These are phyloP conservation scores for Macropodus opercularis DNA, from an alignment of 2,797 vertebrate species.

Conservation along the genomic window DNA sequence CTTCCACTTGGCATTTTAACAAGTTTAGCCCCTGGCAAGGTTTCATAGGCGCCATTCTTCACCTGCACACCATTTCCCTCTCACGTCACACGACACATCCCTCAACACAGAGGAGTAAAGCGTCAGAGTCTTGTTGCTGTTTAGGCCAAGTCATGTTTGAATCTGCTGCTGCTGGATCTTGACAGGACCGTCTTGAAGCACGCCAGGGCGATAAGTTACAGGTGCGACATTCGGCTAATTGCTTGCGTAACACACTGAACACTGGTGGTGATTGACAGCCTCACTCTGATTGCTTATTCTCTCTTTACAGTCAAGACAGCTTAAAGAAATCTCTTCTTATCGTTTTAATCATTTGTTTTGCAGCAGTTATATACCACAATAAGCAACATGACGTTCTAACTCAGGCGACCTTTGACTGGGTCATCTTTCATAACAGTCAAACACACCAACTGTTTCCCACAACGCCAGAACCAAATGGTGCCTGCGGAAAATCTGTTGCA, in stretches of 20 bases:
- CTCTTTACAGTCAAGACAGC: constrained; percentile 23
- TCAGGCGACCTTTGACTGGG: background rate
- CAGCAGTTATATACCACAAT: no score
- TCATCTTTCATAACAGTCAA: background rate
- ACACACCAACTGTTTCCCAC: background rate
- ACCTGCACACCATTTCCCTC: constrained; percentile 46
- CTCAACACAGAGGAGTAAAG: constrained; percentile 20
- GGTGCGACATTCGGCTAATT: constrained; percentile 7
- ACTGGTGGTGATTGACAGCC: constrained; percentile 36
- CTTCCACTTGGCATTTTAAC: constrained; percentile 58
- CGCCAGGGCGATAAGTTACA: background rate
- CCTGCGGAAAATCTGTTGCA: constrained; percentile 1
- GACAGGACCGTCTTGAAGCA: constrained; percentile 31
- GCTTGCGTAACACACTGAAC: constrained; percentile 24
- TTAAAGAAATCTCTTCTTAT: constrained; percentile 7
- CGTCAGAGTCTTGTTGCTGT: constrained; percentile 24
- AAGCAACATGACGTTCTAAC: no score
- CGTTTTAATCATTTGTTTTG: no score
- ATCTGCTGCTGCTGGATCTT: constrained; percentile 17
- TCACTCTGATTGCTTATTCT: constrained; percentile 42
- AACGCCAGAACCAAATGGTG: constrained; percentile 7
- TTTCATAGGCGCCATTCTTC: constrained; percentile 56
- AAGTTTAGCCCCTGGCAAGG: constrained; percentile 65
- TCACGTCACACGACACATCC: constrained; percentile 47
- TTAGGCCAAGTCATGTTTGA: constrained; percentile 19